Evolutionary conservation across 2,888 invertebrate species (phyloP), one percentile per base, ranked within the genome.

Genomic region (Hydrotaea cyrtoneurina): DNA sequence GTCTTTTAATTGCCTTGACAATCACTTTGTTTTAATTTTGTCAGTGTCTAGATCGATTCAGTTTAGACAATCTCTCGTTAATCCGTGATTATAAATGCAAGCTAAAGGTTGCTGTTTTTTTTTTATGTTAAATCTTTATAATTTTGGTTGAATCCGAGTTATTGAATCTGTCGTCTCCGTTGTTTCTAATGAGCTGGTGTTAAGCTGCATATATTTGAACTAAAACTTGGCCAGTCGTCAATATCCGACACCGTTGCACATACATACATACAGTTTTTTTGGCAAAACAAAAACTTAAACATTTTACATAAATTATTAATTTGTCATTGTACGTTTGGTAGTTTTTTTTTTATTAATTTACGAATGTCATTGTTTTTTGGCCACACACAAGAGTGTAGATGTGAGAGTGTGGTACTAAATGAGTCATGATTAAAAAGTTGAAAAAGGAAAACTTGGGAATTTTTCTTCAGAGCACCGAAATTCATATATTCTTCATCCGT

Each of bases 1-100:
- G 21, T 53, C 11, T 31, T 50, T 23, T 46, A 59, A 62, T 36
- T 17, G 43, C 46, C 74, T 59, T 53, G 78, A 73, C 53, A 79
- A 62, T 13, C 39, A 57, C 2, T 55, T 19, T n/a, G 50, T 50
- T 50, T 50, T 8, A 4, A 50, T 50, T 50, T 50, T 50, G 50
- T n/a, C 13, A 50, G 2, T 50, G n/a, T 50, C 15, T n/a, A 11
- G 2, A 50, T n/a, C n/a, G 31, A 31, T 31, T 50, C 50, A 4
- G 39, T 13, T 11, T 39, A 39, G 1, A 5, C 73, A 31, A 8
- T 23, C 36, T 11, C 36, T 62, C 62, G 10, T 62, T 62, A n/a
- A 62, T 17, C 62, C n/a, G 7, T 26, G 8, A 59, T 59, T 59
- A 26, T 26, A 26, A 26, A 59, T 59, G 59, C 59, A 59, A 50